phyloP scores from a whole-genome alignment of 2,888 invertebrate species.

The Macrophya alboannulata region DNA sequence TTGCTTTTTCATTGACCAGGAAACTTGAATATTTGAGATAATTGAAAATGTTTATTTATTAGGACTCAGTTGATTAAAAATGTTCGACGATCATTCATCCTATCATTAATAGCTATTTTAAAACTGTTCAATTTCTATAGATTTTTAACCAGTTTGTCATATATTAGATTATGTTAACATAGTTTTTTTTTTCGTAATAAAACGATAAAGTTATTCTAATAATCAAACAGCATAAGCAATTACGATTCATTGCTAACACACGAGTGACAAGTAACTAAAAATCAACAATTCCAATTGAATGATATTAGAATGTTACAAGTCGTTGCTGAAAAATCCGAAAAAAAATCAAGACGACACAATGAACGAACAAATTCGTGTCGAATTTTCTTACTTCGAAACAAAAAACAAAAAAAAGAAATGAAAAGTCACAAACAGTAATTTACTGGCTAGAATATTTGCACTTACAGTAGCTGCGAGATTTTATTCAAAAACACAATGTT shows the following conservation, averaged over 20 bases:
- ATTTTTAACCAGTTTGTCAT: constrained; percentile 12
- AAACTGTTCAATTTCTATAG: constrained; percentile 13
- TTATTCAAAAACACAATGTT: not conserved
- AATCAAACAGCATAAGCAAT: not conserved
- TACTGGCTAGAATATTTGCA: constrained; percentile 7
- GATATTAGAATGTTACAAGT: constrained; percentile 27
- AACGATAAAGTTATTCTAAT: constrained; percentile 13
- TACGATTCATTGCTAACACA: not conserved
- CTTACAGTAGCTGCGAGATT: constrained; percentile 27
- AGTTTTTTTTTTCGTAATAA: not conserved
- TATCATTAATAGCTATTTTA: not conserved
- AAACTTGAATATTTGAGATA: not conserved
- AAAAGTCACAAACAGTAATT: not conserved
- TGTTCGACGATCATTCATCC: not conserved
- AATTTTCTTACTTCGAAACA: not conserved
- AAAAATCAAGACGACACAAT: not conserved
- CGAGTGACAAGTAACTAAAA: constrained; percentile 6
- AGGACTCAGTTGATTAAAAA: not conserved
- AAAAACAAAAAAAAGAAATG: not conserved
- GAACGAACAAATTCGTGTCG: not conserved
- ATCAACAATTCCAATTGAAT: constrained; percentile 45
- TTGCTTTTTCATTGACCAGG: not conserved
- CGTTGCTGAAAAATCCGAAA: not conserved
- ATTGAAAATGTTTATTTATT: constrained; percentile 16
- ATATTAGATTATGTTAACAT: not conserved